Percentiles rank a stretch among this genome's conserved stretches.
These are phyloP conservation scores for Apis dorsata DNA, from an alignment of 1,140 invertebrate genomes.

Conservation along the genomic window DNA sequence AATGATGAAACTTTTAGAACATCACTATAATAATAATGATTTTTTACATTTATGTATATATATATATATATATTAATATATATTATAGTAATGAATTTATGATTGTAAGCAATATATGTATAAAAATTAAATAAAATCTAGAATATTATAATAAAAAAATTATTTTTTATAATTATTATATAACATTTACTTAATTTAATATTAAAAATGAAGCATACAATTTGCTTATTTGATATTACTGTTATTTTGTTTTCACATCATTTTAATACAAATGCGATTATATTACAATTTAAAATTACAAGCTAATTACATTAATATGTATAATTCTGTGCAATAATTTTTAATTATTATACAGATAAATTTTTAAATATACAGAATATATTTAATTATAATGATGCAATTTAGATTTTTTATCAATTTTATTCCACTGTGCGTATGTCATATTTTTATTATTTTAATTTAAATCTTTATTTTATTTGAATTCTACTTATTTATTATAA, in stretches of 20 bases:
- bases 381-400: constrained; percentile 6
- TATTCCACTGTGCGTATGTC: background rate
- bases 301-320: constrained; percentile 17
- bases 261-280: constrained; percentile 20
- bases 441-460: background rate
- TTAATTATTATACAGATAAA: constrained; percentile 2
- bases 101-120: constrained; percentile 18
- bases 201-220: background rate
- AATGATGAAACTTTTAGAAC: too few relatives aligned
- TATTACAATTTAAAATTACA: constrained; percentile 29
- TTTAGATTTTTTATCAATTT: background rate
- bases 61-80: constrained; percentile 34
- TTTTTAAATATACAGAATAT: constrained; percentile 20
- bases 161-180: background rate
- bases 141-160: background rate
- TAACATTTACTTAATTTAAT: background rate
- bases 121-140: constrained; percentile 23
- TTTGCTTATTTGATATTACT: background rate
- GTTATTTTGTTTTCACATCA: constrained; percentile 15
- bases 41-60: constrained; percentile 6
- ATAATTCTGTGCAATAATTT: constrained; percentile 6
- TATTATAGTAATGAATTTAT: constrained; percentile 12
- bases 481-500: background rate
- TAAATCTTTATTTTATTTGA: background rate
- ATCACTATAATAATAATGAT: constrained; percentile 1